Percentiles rank a stretch among this genome's conserved stretches.
phyloP scores from a whole-genome alignment of 37 sponge, comb jelly and placozoan genomes.

The Halisarca cf. caerulea region DNA sequence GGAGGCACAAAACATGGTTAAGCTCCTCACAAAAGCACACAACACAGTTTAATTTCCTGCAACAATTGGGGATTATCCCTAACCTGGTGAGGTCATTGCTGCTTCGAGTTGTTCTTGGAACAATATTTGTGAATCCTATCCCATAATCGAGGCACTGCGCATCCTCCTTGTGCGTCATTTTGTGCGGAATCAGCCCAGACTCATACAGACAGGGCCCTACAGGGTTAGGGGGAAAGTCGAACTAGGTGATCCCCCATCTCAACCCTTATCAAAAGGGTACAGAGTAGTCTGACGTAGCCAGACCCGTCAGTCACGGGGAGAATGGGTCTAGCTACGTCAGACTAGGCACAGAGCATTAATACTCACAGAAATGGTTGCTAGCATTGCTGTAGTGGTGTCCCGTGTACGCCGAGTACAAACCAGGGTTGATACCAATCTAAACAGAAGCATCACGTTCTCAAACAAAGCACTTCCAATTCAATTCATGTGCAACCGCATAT shows the following conservation, averaged over 20 bases:
- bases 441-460: not conserved
- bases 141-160: conserved; percentile 76
- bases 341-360: too few species aligned
- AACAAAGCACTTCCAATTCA: not conserved
- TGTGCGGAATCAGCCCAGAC: conserved; percentile 75
- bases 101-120: conserved; percentile 80
- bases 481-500: not conserved
- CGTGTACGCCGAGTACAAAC: conserved; percentile 83
- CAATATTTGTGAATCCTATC: conserved; percentile 93
- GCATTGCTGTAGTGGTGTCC: conserved; percentile 93
- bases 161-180: conserved; percentile 77
- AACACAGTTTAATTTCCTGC: too few species aligned
- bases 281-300: too few species aligned
- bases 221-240: not conserved
- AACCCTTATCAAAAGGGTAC: not conserved
- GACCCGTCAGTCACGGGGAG: not conserved
- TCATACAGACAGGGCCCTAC: conserved; percentile 89
- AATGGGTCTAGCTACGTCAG: too few species aligned
- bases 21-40: too few species aligned
- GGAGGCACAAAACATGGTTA: not conserved
- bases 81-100: conserved; percentile 82
- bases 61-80: too few species aligned
- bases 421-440: conserved; percentile 95
- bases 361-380: conserved; percentile 93
- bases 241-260: not conserved